These are phyloP conservation scores for Brachylomia viminalis DNA, from an alignment of 2,888 invertebrate species.

Conservation along the genomic window DNA sequence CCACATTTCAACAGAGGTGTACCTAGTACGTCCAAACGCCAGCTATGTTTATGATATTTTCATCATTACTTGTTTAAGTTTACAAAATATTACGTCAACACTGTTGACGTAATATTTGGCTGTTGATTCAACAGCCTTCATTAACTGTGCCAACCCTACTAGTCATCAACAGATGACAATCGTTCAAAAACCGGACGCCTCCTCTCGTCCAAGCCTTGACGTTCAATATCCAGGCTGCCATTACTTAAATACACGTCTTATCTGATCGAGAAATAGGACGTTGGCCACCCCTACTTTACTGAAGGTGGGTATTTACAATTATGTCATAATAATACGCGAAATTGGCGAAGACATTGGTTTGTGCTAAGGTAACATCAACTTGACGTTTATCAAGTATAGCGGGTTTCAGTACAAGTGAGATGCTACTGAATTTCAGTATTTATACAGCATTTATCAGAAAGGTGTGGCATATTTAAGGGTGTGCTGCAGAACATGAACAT, in stretches of 20 bases:
- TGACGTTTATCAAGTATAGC: neutral
- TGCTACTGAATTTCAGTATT: neutral
- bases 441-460: no score
- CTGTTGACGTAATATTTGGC: no score
- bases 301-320: neutral
- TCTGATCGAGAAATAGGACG: constrained; percentile 66
- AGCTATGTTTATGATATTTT: neutral
- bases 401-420: neutral
- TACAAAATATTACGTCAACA: neutral
- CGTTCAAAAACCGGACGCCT: constrained; percentile 86
- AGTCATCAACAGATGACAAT: constrained; percentile 87
- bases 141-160: constrained; percentile 75
- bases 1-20: neutral
- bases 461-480: no score
- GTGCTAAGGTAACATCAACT: neutral
- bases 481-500: no score
- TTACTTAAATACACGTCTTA: constrained; percentile 65
- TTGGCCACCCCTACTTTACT: constrained; percentile 43
- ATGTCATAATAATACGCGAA: neutral
- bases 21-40: neutral
- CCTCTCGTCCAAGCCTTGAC: constrained; percentile 74
- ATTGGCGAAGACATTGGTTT: neutral
- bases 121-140: no score
- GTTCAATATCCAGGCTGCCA: constrained; percentile 83
- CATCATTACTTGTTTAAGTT: neutral